A percentile compares a stretch with the other conserved stretches of the same genome.
Conservation (phyloP, 2,797 vertebrate genomes). For the Spizella passerina region DNA sequence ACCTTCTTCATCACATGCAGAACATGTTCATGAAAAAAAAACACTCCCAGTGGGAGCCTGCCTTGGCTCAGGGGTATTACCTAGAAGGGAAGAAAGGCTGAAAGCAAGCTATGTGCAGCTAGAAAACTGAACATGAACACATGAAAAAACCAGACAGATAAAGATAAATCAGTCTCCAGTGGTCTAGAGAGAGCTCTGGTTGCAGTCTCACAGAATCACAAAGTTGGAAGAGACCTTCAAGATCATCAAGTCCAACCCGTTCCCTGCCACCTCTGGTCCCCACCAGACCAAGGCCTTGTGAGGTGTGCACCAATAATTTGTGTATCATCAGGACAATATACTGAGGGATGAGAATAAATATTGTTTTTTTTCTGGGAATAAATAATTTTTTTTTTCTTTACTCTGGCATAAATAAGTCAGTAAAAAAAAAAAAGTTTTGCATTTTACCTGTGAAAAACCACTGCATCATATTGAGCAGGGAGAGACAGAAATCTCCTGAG, state of each 20-base stretch:
- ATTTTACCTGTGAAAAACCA: neutral
- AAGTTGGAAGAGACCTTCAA: too few species aligned
- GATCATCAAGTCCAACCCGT: too few species aligned
- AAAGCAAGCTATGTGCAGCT: neutral
- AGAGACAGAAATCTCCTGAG: neutral
- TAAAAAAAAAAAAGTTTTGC: neutral
- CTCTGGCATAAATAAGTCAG: neutral
- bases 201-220: neutral
- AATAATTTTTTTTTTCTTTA: neutral
- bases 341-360: neutral
- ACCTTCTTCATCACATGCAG: neutral
- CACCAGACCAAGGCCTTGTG: neutral
- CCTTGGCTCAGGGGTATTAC: neutral
- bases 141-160: neutral
- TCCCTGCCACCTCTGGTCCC: too few species aligned
- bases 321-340: neutral
- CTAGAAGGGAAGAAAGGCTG: neutral
- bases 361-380: neutral
- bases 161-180: neutral
- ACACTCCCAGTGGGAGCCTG: neutral
- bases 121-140: neutral
- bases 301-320: neutral
- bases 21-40: neutral
- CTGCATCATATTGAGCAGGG: neutral
- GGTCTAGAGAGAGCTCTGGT: neutral